Evolutionary conservation across 30 jellyfish, hydroid and myxozoan species (phyloP).

Genomic region (Cassiopea xamachana): DNA sequence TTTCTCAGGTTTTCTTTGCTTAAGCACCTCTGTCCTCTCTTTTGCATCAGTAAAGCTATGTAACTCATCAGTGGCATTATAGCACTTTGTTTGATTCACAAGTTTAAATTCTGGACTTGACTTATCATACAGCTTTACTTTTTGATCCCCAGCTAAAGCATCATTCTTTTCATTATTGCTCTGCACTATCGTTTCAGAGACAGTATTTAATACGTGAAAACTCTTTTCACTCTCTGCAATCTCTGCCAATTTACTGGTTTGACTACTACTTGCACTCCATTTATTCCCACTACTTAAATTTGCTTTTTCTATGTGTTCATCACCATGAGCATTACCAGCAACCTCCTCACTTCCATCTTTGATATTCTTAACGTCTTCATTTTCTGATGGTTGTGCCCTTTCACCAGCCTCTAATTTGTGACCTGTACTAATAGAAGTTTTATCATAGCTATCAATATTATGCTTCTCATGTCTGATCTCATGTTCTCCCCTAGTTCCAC

Average conservation of each 20-base stretch:
- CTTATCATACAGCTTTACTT: not conserved
- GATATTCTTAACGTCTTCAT: no score
- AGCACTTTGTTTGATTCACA: not conserved
- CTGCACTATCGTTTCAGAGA: not conserved
- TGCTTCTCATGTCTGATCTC: not conserved
- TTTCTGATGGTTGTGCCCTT: no score
- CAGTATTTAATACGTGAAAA: not conserved
- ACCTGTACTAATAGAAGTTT: not conserved
- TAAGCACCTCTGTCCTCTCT: no score
- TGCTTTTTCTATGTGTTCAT: not conserved
- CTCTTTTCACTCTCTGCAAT: not conserved
- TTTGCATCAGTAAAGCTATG: no score
- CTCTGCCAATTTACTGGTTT: not conserved
- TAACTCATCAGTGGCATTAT: not conserved
- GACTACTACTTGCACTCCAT: not conserved
- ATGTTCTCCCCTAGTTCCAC: not conserved
- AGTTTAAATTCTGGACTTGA: not conserved
- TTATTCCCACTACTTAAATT: not conserved
- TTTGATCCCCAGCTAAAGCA: not conserved
- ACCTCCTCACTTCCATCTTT: no score
- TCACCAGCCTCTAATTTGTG: not conserved
- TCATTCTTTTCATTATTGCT: not conserved
- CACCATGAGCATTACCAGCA: no score
- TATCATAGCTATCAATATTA: not conserved
- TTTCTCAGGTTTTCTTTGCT: no score